These are phyloP conservation scores for Trachurus trachurus DNA, from an alignment of 2,797 vertebrate genomes.

Conservation along the genomic window DNA sequence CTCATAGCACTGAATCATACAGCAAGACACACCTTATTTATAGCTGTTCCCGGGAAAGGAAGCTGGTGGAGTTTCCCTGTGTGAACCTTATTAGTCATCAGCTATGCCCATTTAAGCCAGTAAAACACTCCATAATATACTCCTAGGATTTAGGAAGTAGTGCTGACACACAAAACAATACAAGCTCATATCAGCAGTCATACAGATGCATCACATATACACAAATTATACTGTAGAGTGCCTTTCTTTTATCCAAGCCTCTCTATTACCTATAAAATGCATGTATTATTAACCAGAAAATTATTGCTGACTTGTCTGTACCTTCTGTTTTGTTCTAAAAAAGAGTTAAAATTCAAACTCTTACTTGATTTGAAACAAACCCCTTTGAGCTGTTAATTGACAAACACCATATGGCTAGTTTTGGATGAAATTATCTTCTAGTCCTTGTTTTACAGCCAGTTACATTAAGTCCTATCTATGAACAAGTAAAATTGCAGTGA, in stretches of 20 bases:
- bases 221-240: background rate
- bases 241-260: background rate
- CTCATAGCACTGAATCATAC: conserved; percentile 4
- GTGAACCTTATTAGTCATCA: conserved; percentile 50
- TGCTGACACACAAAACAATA: background rate
- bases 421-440: background rate
- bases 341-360: background rate
- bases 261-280: background rate
- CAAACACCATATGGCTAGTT: background rate
- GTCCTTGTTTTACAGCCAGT: background rate
- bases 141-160: conserved; percentile 12
- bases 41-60: conserved; percentile 33
- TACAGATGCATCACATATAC: background rate
- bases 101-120: conserved; percentile 7
- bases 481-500: background rate
- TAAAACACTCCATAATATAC: conserved; percentile 13
- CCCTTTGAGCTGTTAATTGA: background rate
- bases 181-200: conserved; percentile 7
- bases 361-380: background rate
- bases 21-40: conserved; percentile 29
- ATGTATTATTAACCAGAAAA: background rate
- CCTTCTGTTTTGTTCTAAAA: background rate
- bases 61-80: conserved; percentile 22
- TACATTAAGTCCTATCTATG: background rate
- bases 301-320: background rate